These are phyloP conservation scores for Elymnias hypermnestra DNA, from an alignment of 1,140 invertebrate species.

Conservation along the genomic window DNA sequence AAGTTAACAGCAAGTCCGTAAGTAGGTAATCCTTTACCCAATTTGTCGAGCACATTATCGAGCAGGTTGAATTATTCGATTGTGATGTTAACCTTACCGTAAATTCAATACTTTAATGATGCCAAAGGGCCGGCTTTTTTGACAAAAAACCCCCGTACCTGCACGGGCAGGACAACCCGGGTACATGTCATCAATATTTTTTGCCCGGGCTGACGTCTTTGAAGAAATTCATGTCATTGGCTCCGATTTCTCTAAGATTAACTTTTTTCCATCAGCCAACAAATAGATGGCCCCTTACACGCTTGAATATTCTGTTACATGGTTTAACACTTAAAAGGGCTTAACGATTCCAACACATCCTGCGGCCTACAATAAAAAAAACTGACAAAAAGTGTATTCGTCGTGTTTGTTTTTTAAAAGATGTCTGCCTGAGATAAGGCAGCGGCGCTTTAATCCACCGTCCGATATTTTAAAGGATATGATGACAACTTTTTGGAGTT, in stretches of 20 bases:
- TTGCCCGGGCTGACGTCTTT: constrained; percentile 59
- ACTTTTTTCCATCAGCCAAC: constrained; percentile 35
- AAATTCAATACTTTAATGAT: constrained; percentile 68
- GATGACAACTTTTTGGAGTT: constrained; percentile 58
- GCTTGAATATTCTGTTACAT: constrained; percentile 73
- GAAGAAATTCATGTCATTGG: constrained; percentile 70
- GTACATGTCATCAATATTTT: constrained; percentile 61
- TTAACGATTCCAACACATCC: constrained; percentile 74
- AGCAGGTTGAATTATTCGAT: constrained; percentile 26
- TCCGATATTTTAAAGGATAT: constrained; percentile 74
- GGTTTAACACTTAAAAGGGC: constrained; percentile 75
- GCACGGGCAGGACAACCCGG: constrained; percentile 34
- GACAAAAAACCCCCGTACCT: constrained; percentile 58
- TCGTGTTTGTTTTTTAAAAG: constrained; percentile 75
- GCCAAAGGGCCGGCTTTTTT: constrained; percentile 42
- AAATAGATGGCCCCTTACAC: constrained; percentile 71
- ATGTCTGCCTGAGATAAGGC: constrained; percentile 70
- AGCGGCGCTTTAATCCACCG: constrained; percentile 71
- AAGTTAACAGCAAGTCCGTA: no score
- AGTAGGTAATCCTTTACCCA: constrained; percentile 1
- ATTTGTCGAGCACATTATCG: constrained; percentile 2
- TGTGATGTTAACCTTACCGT: constrained; percentile 38
- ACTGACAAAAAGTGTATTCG: constrained; percentile 61
- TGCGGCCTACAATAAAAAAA: constrained; percentile 72
- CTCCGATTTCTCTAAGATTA: constrained; percentile 70